Base-by-base conservation (phyloP, 2,797 vertebrate species). In the Phrynocephalus guinanensis region DNA sequence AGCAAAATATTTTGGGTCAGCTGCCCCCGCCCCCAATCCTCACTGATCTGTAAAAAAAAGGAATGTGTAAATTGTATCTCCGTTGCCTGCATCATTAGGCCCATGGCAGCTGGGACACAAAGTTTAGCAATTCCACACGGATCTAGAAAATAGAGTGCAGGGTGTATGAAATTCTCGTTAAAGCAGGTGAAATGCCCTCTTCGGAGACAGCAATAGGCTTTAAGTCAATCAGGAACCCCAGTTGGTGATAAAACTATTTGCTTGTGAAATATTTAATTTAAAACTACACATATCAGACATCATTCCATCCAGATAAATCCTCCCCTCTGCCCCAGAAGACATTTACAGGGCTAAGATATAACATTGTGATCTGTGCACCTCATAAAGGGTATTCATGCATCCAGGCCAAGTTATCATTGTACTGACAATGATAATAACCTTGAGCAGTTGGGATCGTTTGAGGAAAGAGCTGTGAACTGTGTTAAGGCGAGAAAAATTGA, bases 261-360 rank as follows among this genome's bases (percentile, higher is more conserved):
- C 86, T 82, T 67, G 70, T n/a, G 11, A 33, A 11, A 60, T 24
- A 48, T 63, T 67, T 82, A 87, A 87, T 87, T 87, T 76, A 75
- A 80, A 87, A 13, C 38, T 66, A 66, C 24, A 66, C 83, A 48
- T 24, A 13, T 20, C 38, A 26, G 71, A 76, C 56, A 87, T 26
- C 11, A n/a, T 82, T 50, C 26, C 28, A 28, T 86, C 6, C 60
- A 8, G 13, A 67, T 67, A 50, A 18, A 50, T 26, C 6, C 9
- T 66, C 52, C 24, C 85, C 79, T 87, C 26, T 50, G 30, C 60
- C 38, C 38, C 26, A 71, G 52, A 87, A 82, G 79, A 81, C 60
- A 38, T 82, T 87, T 67, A 81, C 75, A 68, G 73, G 81, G 56
- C 70, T 56, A 50, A 52, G 13, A 30, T 81, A 50, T 76, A 50